Evolutionary conservation across 2,888 invertebrate species (phyloP), one percentile per base, ranked within the genome.

Genomic region (Perizoma affinitatum): DNA sequence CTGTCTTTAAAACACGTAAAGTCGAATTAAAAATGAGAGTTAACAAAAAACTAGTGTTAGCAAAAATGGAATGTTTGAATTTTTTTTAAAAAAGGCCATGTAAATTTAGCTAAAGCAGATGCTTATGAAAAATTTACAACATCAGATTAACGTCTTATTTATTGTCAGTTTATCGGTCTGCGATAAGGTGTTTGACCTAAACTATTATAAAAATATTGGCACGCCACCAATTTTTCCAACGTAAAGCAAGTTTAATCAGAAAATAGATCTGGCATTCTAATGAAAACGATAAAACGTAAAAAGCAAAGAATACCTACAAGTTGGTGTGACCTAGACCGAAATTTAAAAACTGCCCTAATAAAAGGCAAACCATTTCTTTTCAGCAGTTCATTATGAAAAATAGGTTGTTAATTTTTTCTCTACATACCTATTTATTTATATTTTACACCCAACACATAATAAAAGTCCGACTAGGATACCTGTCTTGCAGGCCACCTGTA

Each of bases 181-280:
- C 54, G 49, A 42, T 44, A 60, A 49, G 71, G 67, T 71, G 54
- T 46, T 66, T 68, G 69, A 71, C 67, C 71, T 61, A 52, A 66
- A 67, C 60, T 58, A 66, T 67, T 68, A 68, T 68, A 68, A 66
- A 69, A 65, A 67, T 48, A 51, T 69, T 71, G 71, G 71, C 71
- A 66, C 9, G 4, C 0, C 38, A 65, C 66, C 71, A 71, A 68
- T 44, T 50, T 61, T 55, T 50, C 56, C 54, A 64, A 6, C 44
- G 44, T 40, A 48, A 45, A 55, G 44, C 62, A 43, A 55, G 40
- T 34, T 54, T 35, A 40, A 44, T 35, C 40, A 48, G 48, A 54
- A 57, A 63, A 58, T 63, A 63, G 52, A 50, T 38, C 53, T 45
- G 54, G 35, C 22, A 52, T 60, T 50, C 42, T 35, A 47, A 10